Percentiles rank a stretch among this genome's conserved stretches.
Evolutionary conservation across 2,113 vertebrate genomes (phyloP).

Genomic region (Lucifuga dentata): DNA sequence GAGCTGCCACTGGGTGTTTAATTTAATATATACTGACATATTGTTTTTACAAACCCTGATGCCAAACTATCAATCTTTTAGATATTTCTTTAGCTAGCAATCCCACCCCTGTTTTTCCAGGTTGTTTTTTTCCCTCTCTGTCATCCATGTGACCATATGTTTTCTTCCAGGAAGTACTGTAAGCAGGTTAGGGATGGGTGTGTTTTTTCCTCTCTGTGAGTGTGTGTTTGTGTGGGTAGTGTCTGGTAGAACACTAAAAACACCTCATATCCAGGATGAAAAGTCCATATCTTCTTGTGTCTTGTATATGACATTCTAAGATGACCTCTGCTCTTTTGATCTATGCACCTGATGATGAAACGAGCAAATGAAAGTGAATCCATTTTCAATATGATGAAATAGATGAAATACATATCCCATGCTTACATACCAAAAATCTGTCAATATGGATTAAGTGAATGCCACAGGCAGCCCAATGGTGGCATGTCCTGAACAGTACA

Average conservation of each 20-base stretch:
- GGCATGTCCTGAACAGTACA: slow-evolving; percentile 36
- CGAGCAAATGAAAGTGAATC: slow-evolving; percentile 44
- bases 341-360: slow-evolving; percentile 50
- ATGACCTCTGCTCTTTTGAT: slow-evolving; percentile 54
- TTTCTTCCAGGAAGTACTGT: slow-evolving; percentile 61
- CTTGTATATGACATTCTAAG: slow-evolving; percentile 65
- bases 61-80: slow-evolving; percentile 16
- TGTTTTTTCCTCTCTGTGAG: slow-evolving; percentile 5
- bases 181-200: slow-evolving; percentile 46
- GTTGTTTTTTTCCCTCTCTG: slow-evolving; percentile 9
- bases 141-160: slow-evolving; percentile 35
- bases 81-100: slow-evolving; percentile 25
- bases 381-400: slow-evolving; percentile 28
- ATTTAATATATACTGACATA: slow-evolving; percentile 39
- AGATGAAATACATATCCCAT: slow-evolving; percentile 21
- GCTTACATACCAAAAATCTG: slow-evolving; percentile 32
- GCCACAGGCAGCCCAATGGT: slow-evolving; percentile 30
- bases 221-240: slow-evolving; percentile 4
- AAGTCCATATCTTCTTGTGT: slow-evolving; percentile 69
- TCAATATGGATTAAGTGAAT: slow-evolving; percentile 41
- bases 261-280: slow-evolving; percentile 63
- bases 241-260: slow-evolving; percentile 53
- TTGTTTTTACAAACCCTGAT: slow-evolving; percentile 2
- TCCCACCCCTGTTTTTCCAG: slow-evolving; percentile 17
- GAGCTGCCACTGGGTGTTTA: slow-evolving; percentile 26